Base-by-base conservation (phyloP, 1,140 invertebrate genomes). In the Theocolax elegans region DNA sequence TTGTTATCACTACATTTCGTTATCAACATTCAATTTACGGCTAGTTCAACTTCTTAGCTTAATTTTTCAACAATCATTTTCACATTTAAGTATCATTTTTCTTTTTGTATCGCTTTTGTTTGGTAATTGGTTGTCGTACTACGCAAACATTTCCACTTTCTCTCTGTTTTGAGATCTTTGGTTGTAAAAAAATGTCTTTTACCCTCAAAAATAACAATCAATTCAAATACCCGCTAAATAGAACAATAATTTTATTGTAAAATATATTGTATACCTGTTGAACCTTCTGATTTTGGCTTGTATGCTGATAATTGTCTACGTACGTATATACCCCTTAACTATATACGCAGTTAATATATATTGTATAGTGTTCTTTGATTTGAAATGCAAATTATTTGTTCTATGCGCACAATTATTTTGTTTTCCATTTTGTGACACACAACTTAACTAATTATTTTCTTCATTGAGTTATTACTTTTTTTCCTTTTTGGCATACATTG, bases 401-500 rank as follows among this genome's bases (percentile, higher is more conserved):
- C 31, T 25, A 29, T 17, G 15, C n/a, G 42, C 58, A 46, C 58
- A 25, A 8, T 10, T 7, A 15, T 46, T 25, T 59, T n/a, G n/a
- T n/a, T n/a, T n/a, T n/a, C n/a, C n/a, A n/a, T n/a, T n/a, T n/a
- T n/a, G n/a, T n/a, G n/a, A n/a, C n/a, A n/a, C n/a, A n/a, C n/a
- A n/a, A n/a, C n/a, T n/a, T n/a, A n/a, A n/a, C n/a, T n/a, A n/a
- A n/a, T n/a, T n/a, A n/a, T 38, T 60, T 60, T 60, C 21, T 51
- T 40, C 38, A 13, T 29, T 42, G 4, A 29, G 3, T 48, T 31
- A 42, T 15, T 66, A 67, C 35, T 64, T 72, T 67, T 59, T 63
- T 2, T 31, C 53, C 17, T 54, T 46, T 63, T 68, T 71, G 64
- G 71, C 67, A 72, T 67, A 72, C 59, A 59, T 44, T 51, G 59